Conservation (phyloP, 2,113 vertebrate species). For the Anser brachyrhynchus region DNA sequence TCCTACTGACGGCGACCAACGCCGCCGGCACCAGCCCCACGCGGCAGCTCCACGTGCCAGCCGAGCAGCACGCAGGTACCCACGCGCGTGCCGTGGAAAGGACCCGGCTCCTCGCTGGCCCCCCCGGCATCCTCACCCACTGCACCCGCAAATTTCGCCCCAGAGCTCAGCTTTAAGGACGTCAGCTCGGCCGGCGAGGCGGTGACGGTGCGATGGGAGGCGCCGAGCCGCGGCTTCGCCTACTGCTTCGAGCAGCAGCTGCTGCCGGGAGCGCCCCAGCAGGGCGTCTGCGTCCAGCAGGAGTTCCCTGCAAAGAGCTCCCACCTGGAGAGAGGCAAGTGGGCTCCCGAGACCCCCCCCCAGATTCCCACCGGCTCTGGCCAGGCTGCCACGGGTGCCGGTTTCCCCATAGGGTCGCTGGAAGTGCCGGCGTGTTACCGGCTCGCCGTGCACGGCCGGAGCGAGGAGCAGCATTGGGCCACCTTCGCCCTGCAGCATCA, state of each 20-base stretch:
- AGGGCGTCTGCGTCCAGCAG: fast-evolving
- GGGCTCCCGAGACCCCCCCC: fast-evolving
- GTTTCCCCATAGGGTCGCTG: background rate
- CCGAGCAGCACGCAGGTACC: constrained; percentile 44
- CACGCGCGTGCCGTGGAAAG: fast-evolving
- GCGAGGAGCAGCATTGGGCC: background rate
- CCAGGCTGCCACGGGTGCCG: background rate
- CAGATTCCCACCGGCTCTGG: background rate
- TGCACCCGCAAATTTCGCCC: fast-evolving
- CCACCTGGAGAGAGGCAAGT: background rate
- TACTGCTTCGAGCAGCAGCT: constrained; percentile 68
- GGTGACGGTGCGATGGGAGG: background rate
- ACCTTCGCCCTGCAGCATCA: constrained; percentile 27
- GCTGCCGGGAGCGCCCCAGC: fast-evolving
- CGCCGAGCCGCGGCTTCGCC: fast-evolving
- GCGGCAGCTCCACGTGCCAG: background rate
- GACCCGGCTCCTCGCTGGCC: fast-evolving
- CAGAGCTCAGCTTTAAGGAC: constrained; percentile 10
- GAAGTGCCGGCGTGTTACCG: background rate
- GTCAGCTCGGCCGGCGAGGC: fast-evolving
- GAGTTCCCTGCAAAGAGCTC: background rate
- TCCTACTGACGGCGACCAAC: background rate
- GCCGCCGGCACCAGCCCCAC: background rate
- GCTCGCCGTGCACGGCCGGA: constrained; percentile 47
- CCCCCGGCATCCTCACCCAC: background rate